Conservation (phyloP, 2,888 invertebrate species). For the Scaptomyza reducta region DNA sequence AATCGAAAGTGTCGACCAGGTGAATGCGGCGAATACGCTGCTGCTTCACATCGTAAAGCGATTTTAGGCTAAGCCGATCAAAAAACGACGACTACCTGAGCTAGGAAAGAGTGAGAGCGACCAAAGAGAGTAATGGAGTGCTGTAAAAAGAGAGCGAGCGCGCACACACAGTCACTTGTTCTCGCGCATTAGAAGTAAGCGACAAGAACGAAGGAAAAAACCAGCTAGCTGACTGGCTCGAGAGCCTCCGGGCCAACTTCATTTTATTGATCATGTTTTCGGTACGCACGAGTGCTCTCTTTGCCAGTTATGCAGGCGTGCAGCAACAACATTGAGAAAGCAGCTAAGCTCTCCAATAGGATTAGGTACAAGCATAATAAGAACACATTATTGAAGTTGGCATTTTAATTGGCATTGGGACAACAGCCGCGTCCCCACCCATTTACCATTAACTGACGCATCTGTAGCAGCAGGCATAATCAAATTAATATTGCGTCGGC, state of each 20-base stretch:
- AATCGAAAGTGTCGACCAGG: slow-evolving; percentile 50
- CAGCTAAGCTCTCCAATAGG: slow-evolving; percentile 40
- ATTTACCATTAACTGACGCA: slow-evolving; percentile 25
- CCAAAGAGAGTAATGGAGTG: not conserved
- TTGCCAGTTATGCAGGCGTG: slow-evolving; percentile 13
- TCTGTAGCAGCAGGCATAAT: slow-evolving; percentile 34
- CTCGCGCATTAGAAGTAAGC: slow-evolving; percentile 18
- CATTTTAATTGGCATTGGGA: not conserved
- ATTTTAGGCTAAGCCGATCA: slow-evolving; percentile 40
- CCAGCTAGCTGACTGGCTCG: slow-evolving; percentile 27
- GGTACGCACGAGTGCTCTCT: slow-evolving; percentile 18
- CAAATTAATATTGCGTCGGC: slow-evolving; percentile 65
- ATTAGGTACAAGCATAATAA: slow-evolving; percentile 22
- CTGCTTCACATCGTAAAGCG: slow-evolving; percentile 15
- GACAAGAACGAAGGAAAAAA: slow-evolving; percentile 29
- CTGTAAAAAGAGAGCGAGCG: slow-evolving; percentile 8
- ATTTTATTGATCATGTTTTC: slow-evolving; percentile 47
- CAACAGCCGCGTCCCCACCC: slow-evolving; percentile 26
- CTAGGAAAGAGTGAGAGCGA: slow-evolving; percentile 6
- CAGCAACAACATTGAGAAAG: slow-evolving; percentile 21
- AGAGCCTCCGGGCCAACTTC: slow-evolving; percentile 39
- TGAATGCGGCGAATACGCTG: slow-evolving; percentile 18
- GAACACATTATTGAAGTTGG: slow-evolving; percentile 1
- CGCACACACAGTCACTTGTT: slow-evolving; percentile 2
- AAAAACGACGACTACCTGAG: slow-evolving; percentile 45